These are phyloP conservation scores for Xenus cinereus DNA, from an alignment of 2,113 vertebrate species.

Conservation along the genomic window DNA sequence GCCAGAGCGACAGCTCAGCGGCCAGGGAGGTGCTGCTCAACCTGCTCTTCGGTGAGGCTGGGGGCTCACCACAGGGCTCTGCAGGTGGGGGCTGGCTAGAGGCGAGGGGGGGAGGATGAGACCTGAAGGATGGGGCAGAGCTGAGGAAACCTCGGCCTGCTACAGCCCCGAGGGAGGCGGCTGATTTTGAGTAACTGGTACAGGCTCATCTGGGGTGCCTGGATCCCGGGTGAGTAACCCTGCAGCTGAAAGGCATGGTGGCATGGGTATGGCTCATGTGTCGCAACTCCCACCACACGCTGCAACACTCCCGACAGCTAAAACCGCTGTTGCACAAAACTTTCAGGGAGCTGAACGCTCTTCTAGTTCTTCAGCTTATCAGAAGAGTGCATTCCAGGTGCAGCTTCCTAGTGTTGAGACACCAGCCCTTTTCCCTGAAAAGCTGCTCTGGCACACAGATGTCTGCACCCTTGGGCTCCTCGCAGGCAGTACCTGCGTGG, in stretches of 20 bases:
- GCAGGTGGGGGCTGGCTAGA: background rate
- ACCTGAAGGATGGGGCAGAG: background rate
- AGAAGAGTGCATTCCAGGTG: fast-evolving
- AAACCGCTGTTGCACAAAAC: background rate
- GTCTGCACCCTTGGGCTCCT: background rate
- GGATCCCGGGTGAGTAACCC: background rate
- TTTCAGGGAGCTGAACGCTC: background rate
- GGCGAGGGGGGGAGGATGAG: background rate
- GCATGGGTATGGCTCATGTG: fast-evolving
- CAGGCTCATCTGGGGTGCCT: background rate
- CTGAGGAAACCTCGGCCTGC: background rate
- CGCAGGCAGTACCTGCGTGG: background rate
- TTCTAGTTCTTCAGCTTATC: background rate
- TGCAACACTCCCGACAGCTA: fast-evolving
- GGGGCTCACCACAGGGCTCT: background rate
- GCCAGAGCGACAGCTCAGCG: constrained; percentile 86
- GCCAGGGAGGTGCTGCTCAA: constrained; percentile 94
- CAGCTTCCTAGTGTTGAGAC: background rate
- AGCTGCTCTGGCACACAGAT: background rate
- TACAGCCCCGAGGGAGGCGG: fast-evolving
- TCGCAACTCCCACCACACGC: background rate
- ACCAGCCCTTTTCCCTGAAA: background rate
- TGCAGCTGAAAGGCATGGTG: fast-evolving
- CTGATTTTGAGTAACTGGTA: too few species aligned
- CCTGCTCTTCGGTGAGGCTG: constrained; percentile 86